These are phyloP conservation scores for Colossoma macropomum DNA, from an alignment of 2,113 vertebrate species.

Conservation along the genomic window DNA sequence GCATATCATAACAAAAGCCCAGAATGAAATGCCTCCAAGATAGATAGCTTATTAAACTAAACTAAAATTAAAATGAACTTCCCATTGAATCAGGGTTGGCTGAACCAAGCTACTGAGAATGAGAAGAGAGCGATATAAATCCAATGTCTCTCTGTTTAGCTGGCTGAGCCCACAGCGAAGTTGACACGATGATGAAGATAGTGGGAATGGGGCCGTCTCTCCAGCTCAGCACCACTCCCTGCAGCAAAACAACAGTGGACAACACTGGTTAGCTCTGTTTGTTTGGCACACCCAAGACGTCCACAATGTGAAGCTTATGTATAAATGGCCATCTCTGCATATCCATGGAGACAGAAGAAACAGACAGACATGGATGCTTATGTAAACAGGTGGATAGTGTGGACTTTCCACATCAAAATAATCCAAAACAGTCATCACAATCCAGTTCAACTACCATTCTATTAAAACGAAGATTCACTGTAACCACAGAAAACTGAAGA, in stretches of 20 bases:
- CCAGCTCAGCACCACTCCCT: slow-evolving; percentile 50
- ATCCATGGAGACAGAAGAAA: no score
- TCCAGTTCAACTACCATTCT: no score
- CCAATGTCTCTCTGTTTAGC: slow-evolving; percentile 64
- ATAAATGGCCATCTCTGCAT: background rate
- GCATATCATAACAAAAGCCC: background rate
- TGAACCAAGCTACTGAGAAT: slow-evolving; percentile 47
- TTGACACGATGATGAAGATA: slow-evolving; percentile 74
- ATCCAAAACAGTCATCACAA: no score
- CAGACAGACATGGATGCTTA: no score
- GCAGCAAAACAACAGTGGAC: slow-evolving; percentile 53
- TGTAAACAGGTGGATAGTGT: no score
- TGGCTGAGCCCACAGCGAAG: slow-evolving; percentile 46
- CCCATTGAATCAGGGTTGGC: slow-evolving; percentile 36
- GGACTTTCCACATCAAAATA: no score
- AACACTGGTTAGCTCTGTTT: slow-evolving; percentile 55
- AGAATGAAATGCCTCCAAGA: background rate
- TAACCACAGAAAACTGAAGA: background rate
- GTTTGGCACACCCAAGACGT: slow-evolving; percentile 58
- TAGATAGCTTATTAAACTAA: background rate
- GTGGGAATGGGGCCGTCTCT: slow-evolving; percentile 69
- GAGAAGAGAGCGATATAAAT: slow-evolving; percentile 58
- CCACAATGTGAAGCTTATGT: slow-evolving; percentile 45
- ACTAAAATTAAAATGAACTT: slow-evolving; percentile 17
- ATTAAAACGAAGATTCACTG: background rate